These are phyloP conservation scores for Periphyllus acericola DNA, from an alignment of 2,888 invertebrate genomes.

Conservation along the genomic window DNA sequence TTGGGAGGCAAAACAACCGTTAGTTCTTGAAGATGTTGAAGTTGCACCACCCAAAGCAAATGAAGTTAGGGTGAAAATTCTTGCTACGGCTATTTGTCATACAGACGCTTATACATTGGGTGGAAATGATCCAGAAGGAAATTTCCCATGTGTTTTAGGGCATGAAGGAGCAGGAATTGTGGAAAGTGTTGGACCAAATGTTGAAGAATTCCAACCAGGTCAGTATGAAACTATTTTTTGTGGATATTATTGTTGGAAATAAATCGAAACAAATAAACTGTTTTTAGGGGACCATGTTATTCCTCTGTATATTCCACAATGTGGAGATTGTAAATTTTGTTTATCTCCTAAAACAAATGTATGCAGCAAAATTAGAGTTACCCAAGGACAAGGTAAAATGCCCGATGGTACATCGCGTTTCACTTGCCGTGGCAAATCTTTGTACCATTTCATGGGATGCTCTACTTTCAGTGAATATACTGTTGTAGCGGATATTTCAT, in stretches of 20 bases:
- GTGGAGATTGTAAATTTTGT: slow-evolving; percentile 96
- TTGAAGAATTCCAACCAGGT: slow-evolving; percentile 62
- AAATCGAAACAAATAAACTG: not conserved
- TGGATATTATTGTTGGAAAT: not conserved
- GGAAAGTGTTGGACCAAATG: slow-evolving; percentile 66
- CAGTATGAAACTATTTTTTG: not conserved
- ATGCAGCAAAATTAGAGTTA: slow-evolving; percentile 89
- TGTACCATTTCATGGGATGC: slow-evolving; percentile 96
- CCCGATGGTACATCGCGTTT: slow-evolving; percentile 92
- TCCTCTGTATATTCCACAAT: slow-evolving; percentile 96
- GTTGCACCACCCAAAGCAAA: slow-evolving; percentile 93
- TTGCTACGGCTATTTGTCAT: slow-evolving; percentile 87
- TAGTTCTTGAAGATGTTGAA: slow-evolving; percentile 89
- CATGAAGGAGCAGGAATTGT: slow-evolving; percentile 84
- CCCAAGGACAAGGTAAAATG: slow-evolving; percentile 89
- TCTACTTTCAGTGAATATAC: slow-evolving; percentile 95
- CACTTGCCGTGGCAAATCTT: slow-evolving; percentile 79
- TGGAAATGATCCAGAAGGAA: slow-evolving; percentile 90
- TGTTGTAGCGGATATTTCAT: slow-evolving; percentile 92
- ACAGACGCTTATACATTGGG: slow-evolving; percentile 91
- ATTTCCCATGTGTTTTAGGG: slow-evolving; percentile 92
- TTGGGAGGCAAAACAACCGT: slow-evolving; percentile 91
- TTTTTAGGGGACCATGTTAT: slow-evolving; percentile 91
- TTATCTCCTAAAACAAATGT: slow-evolving; percentile 95
- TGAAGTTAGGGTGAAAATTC: slow-evolving; percentile 86